Evolutionary conservation across 2,113 vertebrate genomes (phyloP).

Genomic region (Puffinus mauretanicus): DNA sequence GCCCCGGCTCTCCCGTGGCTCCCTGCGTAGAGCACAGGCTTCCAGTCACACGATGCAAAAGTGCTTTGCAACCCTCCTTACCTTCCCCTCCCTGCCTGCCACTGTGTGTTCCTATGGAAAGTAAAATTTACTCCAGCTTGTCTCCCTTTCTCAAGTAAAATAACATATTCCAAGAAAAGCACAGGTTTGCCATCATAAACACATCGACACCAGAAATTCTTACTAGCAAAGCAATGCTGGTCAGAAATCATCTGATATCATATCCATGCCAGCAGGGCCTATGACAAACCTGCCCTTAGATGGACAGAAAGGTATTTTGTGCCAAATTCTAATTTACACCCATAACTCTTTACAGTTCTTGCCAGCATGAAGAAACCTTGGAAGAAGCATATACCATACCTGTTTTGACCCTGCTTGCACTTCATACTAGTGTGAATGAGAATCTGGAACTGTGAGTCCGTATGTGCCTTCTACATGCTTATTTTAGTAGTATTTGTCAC

Average conservation of each 20-base stretch:
- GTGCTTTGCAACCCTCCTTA: neutral
- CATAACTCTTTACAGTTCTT: neutral
- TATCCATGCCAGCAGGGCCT: neutral
- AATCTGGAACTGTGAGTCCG: neutral
- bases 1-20: neutral
- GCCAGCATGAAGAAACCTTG: neutral
- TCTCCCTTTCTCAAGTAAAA: neutral
- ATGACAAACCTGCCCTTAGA: neutral
- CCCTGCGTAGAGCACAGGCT: neutral
- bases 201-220: neutral
- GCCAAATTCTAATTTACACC: neutral
- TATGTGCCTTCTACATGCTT: constrained; percentile 19
- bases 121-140: neutral
- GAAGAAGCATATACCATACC: neutral
- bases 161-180: neutral
- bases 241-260: neutral
- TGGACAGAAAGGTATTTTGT: neutral
- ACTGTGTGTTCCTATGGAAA: neutral
- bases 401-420: constrained; percentile 20
- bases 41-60: neutral
- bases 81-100: neutral
- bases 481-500: constrained; percentile 56
- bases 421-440: neutral
- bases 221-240: neutral
- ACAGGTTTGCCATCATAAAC: neutral